Conservation (phyloP, 2,888 invertebrate genomes). For the Phytoseiulus persimilis region DNA sequence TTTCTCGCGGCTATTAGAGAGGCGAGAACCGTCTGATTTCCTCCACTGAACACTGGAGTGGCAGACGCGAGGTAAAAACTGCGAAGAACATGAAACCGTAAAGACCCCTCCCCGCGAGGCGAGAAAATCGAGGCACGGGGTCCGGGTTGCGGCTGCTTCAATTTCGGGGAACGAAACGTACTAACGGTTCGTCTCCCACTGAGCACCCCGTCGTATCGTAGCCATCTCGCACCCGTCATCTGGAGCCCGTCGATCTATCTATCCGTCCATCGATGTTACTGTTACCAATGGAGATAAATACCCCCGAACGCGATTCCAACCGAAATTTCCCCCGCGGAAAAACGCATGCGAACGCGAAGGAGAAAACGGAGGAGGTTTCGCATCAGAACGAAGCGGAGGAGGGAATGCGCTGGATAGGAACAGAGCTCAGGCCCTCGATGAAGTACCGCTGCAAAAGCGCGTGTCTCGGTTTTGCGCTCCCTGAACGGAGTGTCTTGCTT, state of each 20-base stretch:
- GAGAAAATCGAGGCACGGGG: not conserved
- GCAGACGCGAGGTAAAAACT: not conserved
- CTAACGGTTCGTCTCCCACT: not conserved
- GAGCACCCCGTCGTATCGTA: not conserved
- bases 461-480: too few species aligned
- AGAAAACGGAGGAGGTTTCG: too few species aligned
- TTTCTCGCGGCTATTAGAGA: not conserved
- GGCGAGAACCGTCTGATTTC: not conserved
- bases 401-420: too few species aligned
- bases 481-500: too few species aligned
- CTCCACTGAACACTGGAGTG: not conserved
- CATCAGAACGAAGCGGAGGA: too few species aligned
- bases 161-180: not conserved
- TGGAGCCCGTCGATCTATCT: not conserved
- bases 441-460: too few species aligned
- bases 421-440: too few species aligned
- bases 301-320: conserved; percentile 11
- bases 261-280: not conserved
- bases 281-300: conserved; percentile 36
- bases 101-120: not conserved
- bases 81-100: not conserved
- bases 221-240: not conserved
- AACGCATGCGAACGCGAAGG: not conserved
- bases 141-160: not conserved
- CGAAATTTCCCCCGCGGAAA: not conserved